These are phyloP conservation scores for Neolamprologus cancellatus DNA, from an alignment of 2,113 vertebrate genomes.

Conservation along the genomic window DNA sequence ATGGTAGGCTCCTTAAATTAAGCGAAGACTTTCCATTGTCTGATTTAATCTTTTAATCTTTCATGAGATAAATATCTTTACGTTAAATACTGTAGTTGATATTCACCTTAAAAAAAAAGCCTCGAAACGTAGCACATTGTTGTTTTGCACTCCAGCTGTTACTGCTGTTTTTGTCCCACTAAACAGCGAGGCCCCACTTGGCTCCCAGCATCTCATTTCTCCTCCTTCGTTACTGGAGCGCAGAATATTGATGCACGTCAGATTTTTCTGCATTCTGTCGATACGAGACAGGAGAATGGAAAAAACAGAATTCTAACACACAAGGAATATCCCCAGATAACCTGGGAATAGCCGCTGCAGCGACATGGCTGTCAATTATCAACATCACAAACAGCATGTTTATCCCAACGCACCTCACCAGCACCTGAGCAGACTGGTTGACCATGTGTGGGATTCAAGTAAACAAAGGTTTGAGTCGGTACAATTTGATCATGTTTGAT, in stretches of 20 bases:
- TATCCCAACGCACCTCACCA: background rate
- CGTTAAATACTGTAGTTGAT: background rate
- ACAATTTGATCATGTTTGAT: background rate
- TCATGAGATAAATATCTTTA: background rate
- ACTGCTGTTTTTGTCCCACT: background rate
- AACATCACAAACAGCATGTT: background rate
- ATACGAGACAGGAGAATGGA: background rate
- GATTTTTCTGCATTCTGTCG: constrained; percentile 15
- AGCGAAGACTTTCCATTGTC: background rate
- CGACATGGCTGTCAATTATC: constrained; percentile 12
- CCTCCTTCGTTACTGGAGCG: background rate
- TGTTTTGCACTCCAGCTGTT: background rate
- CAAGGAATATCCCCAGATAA: background rate
- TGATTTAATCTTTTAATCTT: background rate
- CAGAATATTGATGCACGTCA: constrained; percentile 34
- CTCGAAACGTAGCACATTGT: background rate
- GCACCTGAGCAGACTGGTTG: background rate
- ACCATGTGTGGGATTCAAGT: background rate
- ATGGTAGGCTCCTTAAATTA: background rate
- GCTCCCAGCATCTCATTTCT: constrained; percentile 15
- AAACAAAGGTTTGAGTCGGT: background rate
- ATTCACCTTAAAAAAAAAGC: background rate
- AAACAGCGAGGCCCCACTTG: background rate
- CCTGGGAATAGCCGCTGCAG: background rate
- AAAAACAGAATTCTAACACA: background rate